Evolutionary conservation across 1,140 invertebrate genomes (phyloP), one percentile per base, ranked within the genome.

Genomic region (Trichonephila clavipes): DNA sequence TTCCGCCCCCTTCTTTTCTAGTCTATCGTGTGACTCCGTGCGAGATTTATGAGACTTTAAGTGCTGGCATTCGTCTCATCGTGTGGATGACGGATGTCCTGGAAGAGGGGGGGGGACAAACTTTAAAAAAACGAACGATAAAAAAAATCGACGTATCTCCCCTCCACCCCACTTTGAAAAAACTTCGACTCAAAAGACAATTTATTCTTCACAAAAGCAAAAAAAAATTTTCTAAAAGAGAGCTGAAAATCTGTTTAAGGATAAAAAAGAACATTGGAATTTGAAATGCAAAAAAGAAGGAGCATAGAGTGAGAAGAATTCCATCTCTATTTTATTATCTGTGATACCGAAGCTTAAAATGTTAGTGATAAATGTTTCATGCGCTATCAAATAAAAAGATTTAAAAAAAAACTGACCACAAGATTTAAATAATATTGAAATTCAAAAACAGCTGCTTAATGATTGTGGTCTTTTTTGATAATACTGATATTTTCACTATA

Each of bases 11-110:
- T 69, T 69, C 34, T 64, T 19, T 77, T 18, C 72, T 28, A 34
- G 24, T 77, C 28, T 77, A 77, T 77, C 72, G 28, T 77, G 24
- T 77, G 72, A 77, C 72, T 77, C 34, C 14, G 72, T 16, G 28
- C 72, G 72, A 77, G 72, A 77, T 77, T 77, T 77, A 77, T 77
- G 72, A 28, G 72, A 77, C 72, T 77, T 77, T 77, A 77, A 77
- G 72, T 77, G 72, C 72, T 19, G 72, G 28, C 28, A 40, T 77
- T 40, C 72, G 66, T 18, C 28, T 77, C 72, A 34, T 77, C 72
- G 28, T 24, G 72, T 34, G 72, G 72, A 77, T 77, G 72, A 77
- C 72, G 72, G 72, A 77, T 77, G 72, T 77, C 72, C 72, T 77
- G 72, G 62, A 21, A 2, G 61, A 28, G 69, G 69, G 69, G 61